Evolutionary conservation across 2,888 invertebrate genomes (phyloP).

Genomic region (Cotesia congregata): DNA sequence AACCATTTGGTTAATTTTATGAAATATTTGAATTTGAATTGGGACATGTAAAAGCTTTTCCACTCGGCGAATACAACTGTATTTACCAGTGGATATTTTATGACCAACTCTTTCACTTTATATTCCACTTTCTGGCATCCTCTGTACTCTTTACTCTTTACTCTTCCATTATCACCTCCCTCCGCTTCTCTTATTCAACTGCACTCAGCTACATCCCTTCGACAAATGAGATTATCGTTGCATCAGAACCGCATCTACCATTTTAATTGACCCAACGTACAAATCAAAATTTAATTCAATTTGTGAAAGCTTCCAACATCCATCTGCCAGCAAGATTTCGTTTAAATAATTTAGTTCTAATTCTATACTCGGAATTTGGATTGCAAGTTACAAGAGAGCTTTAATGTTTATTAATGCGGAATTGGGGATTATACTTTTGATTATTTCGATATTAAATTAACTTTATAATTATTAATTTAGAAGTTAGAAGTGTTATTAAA

Average conservation of each 20-base stretch:
- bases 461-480: too few species aligned
- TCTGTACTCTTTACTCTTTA: conserved; percentile 2
- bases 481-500: too few species aligned
- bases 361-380: too few species aligned
- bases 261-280: conserved; percentile 12
- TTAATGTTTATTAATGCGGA: too few species aligned
- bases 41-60: conserved; percentile 48
- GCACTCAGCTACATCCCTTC: neutral
- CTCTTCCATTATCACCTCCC: conserved; percentile 1
- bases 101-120: neutral
- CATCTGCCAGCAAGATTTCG: neutral
- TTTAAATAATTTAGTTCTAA: neutral
- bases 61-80: conserved; percentile 31
- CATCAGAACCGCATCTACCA: neutral
- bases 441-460: too few species aligned
- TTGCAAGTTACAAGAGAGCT: too few species aligned
- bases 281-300: conserved; percentile 7
- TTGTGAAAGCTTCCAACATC: neutral
- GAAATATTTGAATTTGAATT: conserved; percentile 49
- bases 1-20: conserved; percentile 50
- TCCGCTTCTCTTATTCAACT: neutral
- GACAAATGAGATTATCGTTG: conserved; percentile 10
- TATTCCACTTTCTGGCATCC: neutral
- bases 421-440: too few species aligned
- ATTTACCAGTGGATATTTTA: conserved; percentile 41